phyloP scores from a whole-genome alignment of 2,113 vertebrate genomes.

The Dasyornis broadbenti region DNA sequence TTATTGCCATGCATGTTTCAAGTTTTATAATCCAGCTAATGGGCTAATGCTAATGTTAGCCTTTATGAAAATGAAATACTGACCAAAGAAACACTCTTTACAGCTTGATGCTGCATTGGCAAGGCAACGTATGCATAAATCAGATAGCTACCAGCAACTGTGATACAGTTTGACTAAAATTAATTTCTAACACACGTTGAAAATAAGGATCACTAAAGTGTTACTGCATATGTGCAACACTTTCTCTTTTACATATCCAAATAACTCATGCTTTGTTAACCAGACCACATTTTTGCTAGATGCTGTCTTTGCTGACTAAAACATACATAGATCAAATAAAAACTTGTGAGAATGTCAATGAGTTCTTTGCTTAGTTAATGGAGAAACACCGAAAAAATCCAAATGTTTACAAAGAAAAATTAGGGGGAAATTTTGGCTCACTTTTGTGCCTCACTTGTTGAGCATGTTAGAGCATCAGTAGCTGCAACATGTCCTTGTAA shows the following conservation, averaged over 20 bases:
- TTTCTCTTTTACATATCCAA: not conserved
- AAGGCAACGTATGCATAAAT: not conserved
- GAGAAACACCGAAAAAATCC: not conserved
- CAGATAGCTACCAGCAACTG: not conserved
- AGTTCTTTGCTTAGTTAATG: not conserved
- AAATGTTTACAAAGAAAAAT: not conserved
- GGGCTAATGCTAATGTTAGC: not conserved
- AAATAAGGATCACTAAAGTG: constrained; percentile 3
- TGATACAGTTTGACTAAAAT: not conserved
- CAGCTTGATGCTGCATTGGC: not conserved
- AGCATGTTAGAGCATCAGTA: not conserved
- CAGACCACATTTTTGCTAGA: not conserved
- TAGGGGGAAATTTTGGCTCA: not conserved
- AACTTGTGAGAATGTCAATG: not conserved
- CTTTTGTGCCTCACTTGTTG: not conserved
- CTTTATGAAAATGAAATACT: constrained; percentile 36
- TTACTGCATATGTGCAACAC: not conserved
- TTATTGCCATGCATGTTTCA: constrained; percentile 35
- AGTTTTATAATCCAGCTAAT: constrained; percentile 44
- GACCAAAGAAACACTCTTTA: constrained; percentile 21
- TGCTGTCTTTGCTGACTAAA: not conserved
- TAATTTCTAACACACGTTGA: not conserved
- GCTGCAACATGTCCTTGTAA: too few relatives aligned
- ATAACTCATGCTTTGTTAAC: constrained; percentile 29
- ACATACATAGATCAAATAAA: not conserved